Percentiles rank a stretch among this genome's conserved stretches.
Evolutionary conservation across 2,113 vertebrate genomes (phyloP).

Genomic region (Tichodroma muraria): DNA sequence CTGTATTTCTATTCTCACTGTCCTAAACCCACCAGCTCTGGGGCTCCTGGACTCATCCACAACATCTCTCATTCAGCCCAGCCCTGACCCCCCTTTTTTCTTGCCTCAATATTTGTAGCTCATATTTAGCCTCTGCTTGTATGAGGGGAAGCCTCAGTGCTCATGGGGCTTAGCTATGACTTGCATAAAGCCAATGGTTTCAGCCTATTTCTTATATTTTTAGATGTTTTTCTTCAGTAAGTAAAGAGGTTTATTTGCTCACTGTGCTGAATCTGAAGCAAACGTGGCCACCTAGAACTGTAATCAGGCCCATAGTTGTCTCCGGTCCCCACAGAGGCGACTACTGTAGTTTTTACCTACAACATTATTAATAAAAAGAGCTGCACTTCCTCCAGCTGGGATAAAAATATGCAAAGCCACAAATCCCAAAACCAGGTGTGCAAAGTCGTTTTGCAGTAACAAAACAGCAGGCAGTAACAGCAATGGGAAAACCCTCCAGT

Average conservation of each 20-base stretch:
- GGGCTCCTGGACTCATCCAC: neutral
- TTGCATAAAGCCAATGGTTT: neutral
- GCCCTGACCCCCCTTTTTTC: neutral
- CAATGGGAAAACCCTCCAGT: neutral
- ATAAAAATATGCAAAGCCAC: neutral
- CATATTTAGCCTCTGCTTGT: neutral
- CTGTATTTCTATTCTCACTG: neutral
- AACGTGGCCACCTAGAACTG: neutral
- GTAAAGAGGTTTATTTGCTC: neutral
- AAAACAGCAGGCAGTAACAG: accelerated
- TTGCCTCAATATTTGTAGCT: neutral
- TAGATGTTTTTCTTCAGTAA: neutral
- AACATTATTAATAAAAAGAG: neutral
- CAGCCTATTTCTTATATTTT: neutral
- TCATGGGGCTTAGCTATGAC: neutral
- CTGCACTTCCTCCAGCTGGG: neutral
- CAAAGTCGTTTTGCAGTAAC: neutral
- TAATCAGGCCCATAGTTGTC: neutral
- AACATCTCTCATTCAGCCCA: neutral
- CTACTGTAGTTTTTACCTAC: neutral
- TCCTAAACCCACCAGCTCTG: neutral
- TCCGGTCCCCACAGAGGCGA: neutral
- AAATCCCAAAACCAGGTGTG: neutral
- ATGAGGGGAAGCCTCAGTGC: accelerated
- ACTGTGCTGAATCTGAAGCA: neutral